These are phyloP conservation scores for Apis florea DNA, from an alignment of 1,140 invertebrate genomes.

Conservation along the genomic window DNA sequence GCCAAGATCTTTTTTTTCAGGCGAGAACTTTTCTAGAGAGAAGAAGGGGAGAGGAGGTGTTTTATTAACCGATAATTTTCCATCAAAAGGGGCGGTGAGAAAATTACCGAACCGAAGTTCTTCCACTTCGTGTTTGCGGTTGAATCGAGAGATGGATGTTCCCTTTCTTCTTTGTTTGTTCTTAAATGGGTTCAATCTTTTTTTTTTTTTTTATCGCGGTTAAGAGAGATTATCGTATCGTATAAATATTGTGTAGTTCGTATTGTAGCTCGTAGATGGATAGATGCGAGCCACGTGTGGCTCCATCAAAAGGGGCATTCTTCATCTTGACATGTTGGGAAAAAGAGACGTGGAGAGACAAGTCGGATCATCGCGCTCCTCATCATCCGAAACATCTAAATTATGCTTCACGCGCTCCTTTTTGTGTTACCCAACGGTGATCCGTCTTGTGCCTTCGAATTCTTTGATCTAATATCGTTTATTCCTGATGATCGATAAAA, in stretches of 20 bases:
- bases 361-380: neutral
- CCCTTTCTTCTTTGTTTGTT: no score
- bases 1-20: no score
- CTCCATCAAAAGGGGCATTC: neutral
- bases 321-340: constrained; percentile 2
- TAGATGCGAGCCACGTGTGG: neutral
- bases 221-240: neutral
- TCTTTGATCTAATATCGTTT: neutral
- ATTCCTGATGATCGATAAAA: neutral
- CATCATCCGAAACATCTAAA: neutral
- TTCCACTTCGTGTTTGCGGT: no score
- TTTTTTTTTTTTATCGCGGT: no score
- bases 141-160: no score
- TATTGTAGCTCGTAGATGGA: neutral
- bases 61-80: no score
- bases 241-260: neutral
- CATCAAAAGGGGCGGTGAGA: no score
- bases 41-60: no score
- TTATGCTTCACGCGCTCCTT: neutral
- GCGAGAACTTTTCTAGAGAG: no score
- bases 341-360: neutral
- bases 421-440: neutral
- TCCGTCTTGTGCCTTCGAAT: neutral
- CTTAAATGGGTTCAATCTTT: no score
- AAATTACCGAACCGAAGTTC: no score